Conservation (phyloP, 1,140 invertebrate species). For the Calephelis nemesis region DNA sequence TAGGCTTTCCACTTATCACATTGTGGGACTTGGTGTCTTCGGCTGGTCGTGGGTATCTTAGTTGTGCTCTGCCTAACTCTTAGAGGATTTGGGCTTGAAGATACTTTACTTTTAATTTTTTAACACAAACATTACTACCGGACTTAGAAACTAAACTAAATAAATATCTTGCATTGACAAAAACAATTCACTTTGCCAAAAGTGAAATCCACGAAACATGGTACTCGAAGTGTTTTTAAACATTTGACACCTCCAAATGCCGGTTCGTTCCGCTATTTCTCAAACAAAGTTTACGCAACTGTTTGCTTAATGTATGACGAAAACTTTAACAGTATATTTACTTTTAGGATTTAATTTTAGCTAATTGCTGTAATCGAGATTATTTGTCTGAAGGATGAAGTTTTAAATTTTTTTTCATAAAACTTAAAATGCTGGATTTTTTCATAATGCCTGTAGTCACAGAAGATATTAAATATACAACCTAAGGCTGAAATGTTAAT, state of each 20-base stretch:
- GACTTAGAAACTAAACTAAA: not conserved
- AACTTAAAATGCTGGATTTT: too few species aligned
- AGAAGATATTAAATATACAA: too few species aligned
- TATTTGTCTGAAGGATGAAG: not conserved
- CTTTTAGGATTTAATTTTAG: not conserved
- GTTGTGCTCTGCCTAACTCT: too few species aligned
- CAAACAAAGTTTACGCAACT: constrained; percentile 21
- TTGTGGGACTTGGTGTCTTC: too few species aligned
- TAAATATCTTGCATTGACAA: not conserved
- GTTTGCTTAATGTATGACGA: constrained; percentile 23
- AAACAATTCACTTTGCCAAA: not conserved
- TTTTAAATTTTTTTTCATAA: too few species aligned
- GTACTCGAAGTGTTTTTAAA: constrained; percentile 11
- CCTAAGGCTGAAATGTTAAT: too few species aligned
- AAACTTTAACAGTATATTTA: constrained; percentile 11
- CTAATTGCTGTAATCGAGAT: constrained; percentile 4
- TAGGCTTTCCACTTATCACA: too few species aligned
- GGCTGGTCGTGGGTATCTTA: too few species aligned
- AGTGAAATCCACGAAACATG: constrained; percentile 34
- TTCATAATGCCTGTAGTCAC: too few species aligned
- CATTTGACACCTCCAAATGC: constrained; percentile 37
- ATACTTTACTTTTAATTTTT: too few species aligned
- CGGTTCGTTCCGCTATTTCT: constrained; percentile 19
- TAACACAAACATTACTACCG: too few species aligned
- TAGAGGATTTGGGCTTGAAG: too few species aligned